phyloP scores from a whole-genome alignment of 2,888 invertebrate species.

The Pomacea canaliculata region DNA sequence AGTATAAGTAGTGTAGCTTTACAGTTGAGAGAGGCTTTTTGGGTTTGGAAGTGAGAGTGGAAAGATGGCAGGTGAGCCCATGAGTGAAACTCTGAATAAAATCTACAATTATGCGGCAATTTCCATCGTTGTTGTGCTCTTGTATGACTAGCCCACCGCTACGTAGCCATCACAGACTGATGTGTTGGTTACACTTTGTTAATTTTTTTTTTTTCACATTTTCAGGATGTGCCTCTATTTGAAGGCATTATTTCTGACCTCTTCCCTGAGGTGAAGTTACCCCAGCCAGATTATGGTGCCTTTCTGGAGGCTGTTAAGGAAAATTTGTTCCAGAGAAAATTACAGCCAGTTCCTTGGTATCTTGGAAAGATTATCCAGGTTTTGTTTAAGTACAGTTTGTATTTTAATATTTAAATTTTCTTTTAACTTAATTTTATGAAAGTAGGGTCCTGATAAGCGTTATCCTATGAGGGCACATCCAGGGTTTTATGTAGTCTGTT shows the following conservation, averaged over 20 bases:
- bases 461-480: not conserved
- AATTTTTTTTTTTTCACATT: not conserved
- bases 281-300: constrained; percentile 68
- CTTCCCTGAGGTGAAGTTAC: constrained; percentile 68
- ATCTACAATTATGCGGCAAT: too few relatives aligned
- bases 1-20: too few relatives aligned
- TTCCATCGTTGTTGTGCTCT: too few relatives aligned
- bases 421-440: not conserved
- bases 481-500: too few relatives aligned
- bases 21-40: too few relatives aligned
- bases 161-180: too few relatives aligned
- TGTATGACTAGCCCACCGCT: too few relatives aligned
- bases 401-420: not conserved
- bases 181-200: too few relatives aligned
- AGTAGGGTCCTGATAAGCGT: not conserved
- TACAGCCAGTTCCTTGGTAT: constrained; percentile 69
- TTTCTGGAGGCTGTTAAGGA: constrained; percentile 67
- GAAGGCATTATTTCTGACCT: constrained; percentile 70
- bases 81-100: too few relatives aligned
- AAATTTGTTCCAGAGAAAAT: constrained; percentile 63
- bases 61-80: too few relatives aligned
- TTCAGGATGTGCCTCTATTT: constrained; percentile 70
- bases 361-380: constrained; percentile 77
- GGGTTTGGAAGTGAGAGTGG: too few relatives aligned
- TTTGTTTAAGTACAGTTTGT: not conserved